Evolutionary conservation across 2,113 vertebrate species (phyloP).

Genomic region (Panthera tigris): DNA sequence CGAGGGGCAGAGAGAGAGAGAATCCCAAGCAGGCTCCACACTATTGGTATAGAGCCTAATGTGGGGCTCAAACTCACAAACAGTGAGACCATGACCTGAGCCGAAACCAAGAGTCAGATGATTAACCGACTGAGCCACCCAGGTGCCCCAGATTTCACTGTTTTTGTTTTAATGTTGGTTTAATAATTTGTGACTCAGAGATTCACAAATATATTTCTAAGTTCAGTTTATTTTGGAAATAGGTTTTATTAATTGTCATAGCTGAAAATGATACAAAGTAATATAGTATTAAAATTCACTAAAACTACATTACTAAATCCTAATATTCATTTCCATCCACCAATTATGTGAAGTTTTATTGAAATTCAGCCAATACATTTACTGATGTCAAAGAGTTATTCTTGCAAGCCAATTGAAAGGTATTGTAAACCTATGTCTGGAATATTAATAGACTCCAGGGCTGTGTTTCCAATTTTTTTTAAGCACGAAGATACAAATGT

Average conservation of each 20-base stretch:
- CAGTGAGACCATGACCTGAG: too few relatives aligned
- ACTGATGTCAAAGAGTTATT: neutral
- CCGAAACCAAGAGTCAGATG: too few relatives aligned
- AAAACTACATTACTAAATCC: neutral
- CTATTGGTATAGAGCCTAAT: too few relatives aligned
- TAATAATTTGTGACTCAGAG: slow-evolving; percentile 22
- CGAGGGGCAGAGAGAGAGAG: too few relatives aligned
- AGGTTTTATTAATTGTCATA: neutral
- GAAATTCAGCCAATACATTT: slow-evolving; percentile 10
- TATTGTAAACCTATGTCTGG: neutral
- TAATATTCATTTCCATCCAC: neutral
- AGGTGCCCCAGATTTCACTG: neutral
- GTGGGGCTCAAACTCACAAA: too few relatives aligned
- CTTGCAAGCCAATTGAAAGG: neutral
- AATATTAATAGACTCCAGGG: neutral
- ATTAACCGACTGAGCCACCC: too few relatives aligned
- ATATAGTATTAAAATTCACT: slow-evolving; percentile 7
- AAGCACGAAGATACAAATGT: neutral
- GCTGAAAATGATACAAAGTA: slow-evolving; percentile 22
- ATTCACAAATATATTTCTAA: neutral
- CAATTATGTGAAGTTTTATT: neutral
- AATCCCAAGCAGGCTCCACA: too few relatives aligned
- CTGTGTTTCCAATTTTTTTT: neutral
- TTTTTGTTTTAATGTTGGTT: neutral
- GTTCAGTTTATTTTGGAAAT: slow-evolving; percentile 42